A percentile compares a stretch with the other conserved stretches of the same genome.
Evolutionary conservation across 2,113 vertebrate species (phyloP).

Genomic region (Gasterosteus nipponicus): DNA sequence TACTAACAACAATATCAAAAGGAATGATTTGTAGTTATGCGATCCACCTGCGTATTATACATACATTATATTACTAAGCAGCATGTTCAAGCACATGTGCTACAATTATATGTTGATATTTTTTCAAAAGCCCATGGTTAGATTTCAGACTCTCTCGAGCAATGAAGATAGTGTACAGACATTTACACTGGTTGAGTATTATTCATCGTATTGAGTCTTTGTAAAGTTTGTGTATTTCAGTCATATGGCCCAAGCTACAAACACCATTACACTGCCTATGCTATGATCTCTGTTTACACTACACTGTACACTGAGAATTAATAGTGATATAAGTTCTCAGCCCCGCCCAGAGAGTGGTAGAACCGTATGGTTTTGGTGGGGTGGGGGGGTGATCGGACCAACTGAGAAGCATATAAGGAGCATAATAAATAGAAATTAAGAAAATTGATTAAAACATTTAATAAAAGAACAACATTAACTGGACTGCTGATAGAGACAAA

Average conservation of each 20-base stretch:
- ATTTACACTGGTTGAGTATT: neutral
- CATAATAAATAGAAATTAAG: too few species aligned
- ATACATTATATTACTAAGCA: neutral
- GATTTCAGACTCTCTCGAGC: neutral
- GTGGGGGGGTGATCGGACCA: neutral
- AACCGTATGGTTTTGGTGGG: neutral
- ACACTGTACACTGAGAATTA: neutral
- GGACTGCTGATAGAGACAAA: neutral
- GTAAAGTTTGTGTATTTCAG: neutral
- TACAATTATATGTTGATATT: neutral
- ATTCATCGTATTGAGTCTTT: neutral
- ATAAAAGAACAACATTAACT: too few species aligned
- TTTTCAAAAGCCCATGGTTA: neutral
- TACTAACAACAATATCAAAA: neutral
- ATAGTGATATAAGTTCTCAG: slow-evolving; percentile 31
- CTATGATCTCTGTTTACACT: too few species aligned
- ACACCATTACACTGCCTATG: neutral
- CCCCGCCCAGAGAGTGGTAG: slow-evolving; percentile 24
- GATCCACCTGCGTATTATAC: neutral
- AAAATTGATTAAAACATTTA: too few species aligned
- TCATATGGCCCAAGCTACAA: neutral
- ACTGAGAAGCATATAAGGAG: too few species aligned
- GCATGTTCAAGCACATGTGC: neutral
- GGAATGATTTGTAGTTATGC: neutral
- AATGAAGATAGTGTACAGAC: neutral